A percentile compares a stretch with the other conserved stretches of the same genome.
Evolutionary conservation across 2,797 vertebrate species (phyloP).

Genomic region (Acrossocheilus wenchowensis): DNA sequence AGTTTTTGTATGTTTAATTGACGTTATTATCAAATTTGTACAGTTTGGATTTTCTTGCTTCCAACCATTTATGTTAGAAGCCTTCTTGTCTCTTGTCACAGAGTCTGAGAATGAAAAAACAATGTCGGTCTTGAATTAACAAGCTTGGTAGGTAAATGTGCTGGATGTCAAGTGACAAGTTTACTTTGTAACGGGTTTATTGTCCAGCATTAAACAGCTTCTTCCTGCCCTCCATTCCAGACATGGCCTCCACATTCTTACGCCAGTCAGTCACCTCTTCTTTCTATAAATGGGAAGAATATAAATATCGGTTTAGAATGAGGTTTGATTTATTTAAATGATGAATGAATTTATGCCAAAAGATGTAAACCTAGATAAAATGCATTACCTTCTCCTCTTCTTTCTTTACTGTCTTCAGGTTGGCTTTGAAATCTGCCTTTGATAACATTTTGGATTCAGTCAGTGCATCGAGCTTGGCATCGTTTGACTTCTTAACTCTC

Average conservation of each 20-base stretch:
- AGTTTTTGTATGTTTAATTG: background rate
- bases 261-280: conserved; percentile 67
- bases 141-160: too few relatives aligned
- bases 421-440: conserved; percentile 71
- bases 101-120: conserved; percentile 18
- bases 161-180: background rate
- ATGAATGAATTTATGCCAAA: background rate
- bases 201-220: conserved; percentile 62
- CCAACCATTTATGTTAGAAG: background rate
- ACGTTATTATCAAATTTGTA: conserved; percentile 17
- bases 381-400: conserved; percentile 69
- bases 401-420: conserved; percentile 75
- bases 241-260: conserved; percentile 69
- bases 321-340: conserved; percentile 1
- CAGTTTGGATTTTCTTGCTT: conserved; percentile 18
- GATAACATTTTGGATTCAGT: conserved; percentile 66
- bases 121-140: background rate
- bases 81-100: conserved; percentile 11
- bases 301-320: conserved; percentile 14
- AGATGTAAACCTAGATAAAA: background rate
- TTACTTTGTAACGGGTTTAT: conserved; percentile 38
- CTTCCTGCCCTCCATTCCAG: conserved; percentile 68
- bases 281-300: conserved; percentile 49
- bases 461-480: conserved; percentile 66
- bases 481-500: conserved; percentile 71